Evolutionary conservation across 2,113 vertebrate species (phyloP).

Genomic region (Uropsilus gracilis): DNA sequence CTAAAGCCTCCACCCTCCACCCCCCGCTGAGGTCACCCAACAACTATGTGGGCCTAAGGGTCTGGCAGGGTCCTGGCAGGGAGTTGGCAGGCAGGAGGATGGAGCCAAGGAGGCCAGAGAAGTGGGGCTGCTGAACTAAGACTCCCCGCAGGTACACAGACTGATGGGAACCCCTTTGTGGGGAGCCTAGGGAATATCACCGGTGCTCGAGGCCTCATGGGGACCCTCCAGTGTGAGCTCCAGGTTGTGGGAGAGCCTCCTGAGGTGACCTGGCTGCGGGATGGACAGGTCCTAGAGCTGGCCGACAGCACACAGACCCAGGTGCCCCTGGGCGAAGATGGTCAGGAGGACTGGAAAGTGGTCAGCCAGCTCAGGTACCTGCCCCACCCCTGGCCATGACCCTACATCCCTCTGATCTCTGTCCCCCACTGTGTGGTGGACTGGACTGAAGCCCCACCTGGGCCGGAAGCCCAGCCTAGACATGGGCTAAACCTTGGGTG

Average conservation of each 20-base stretch:
- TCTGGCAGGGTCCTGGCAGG: slow-evolving; percentile 47
- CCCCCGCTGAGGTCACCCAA: slow-evolving; percentile 72
- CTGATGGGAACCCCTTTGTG: slow-evolving; percentile 78
- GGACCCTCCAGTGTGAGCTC: slow-evolving; percentile 86
- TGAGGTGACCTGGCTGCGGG: slow-evolving; percentile 90
- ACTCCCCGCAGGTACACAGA: slow-evolving; percentile 52
- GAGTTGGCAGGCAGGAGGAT: neutral
- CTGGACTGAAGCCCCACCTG: neutral
- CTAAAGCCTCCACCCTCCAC: neutral
- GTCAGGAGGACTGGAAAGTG: slow-evolving; percentile 81
- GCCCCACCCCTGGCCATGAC: neutral
- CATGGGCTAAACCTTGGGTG: neutral
- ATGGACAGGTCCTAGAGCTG: slow-evolving; percentile 80
- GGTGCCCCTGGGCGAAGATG: slow-evolving; percentile 78
- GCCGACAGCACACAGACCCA: slow-evolving; percentile 89
- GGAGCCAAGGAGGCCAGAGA: neutral
- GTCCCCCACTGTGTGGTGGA: neutral
- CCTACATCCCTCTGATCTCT: accelerated
- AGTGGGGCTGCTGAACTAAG: neutral
- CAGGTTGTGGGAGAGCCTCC: slow-evolving; percentile 83
- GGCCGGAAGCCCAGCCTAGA: neutral
- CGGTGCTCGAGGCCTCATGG: slow-evolving; percentile 88
- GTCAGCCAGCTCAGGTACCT: slow-evolving; percentile 86
- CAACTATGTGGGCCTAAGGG: slow-evolving; percentile 57
- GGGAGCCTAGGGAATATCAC: slow-evolving; percentile 86